Evolutionary conservation across 1,140 invertebrate species (phyloP).

Genomic region (Macrosteles quadrilineatus): DNA sequence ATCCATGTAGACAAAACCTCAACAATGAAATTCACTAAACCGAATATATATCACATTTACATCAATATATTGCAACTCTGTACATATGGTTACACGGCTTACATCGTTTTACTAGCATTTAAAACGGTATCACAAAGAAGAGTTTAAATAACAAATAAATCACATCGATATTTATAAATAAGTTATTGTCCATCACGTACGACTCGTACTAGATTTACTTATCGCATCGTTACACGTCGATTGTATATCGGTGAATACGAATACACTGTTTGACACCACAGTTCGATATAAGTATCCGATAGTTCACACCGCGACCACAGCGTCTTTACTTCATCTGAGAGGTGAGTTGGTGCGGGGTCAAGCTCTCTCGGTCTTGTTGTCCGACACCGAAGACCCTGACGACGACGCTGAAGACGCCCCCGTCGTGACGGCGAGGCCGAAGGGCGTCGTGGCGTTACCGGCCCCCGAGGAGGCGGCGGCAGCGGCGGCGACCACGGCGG

Average conservation of each 20-base stretch:
- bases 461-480: slow-evolving; percentile 38
- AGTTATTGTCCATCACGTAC: slow-evolving; percentile 24
- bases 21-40: slow-evolving; percentile 23
- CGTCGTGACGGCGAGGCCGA: slow-evolving; percentile 46
- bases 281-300: too few species aligned
- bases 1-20: slow-evolving; percentile 18
- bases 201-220: neutral
- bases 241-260: neutral
- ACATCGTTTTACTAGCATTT: neutral
- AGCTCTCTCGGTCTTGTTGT: slow-evolving; percentile 19
- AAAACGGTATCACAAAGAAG: slow-evolving; percentile 30
- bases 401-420: slow-evolving; percentile 35
- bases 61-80: slow-evolving; percentile 26
- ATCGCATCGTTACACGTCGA: neutral
- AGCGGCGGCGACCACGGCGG: slow-evolving; percentile 45
- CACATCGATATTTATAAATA: slow-evolving; percentile 31
- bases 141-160: slow-evolving; percentile 33
- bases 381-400: slow-evolving; percentile 27
- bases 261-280: too few species aligned
- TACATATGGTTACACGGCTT: slow-evolving; percentile 24
- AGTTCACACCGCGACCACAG: neutral
- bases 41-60: slow-evolving; percentile 32
- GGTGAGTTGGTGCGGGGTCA: slow-evolving; percentile 21
- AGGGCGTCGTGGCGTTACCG: slow-evolving; percentile 42
- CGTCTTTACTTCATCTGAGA: slow-evolving; percentile 5